phyloP scores from a whole-genome alignment of 2,113 vertebrate species.

The Nyctibius bracteatus region DNA sequence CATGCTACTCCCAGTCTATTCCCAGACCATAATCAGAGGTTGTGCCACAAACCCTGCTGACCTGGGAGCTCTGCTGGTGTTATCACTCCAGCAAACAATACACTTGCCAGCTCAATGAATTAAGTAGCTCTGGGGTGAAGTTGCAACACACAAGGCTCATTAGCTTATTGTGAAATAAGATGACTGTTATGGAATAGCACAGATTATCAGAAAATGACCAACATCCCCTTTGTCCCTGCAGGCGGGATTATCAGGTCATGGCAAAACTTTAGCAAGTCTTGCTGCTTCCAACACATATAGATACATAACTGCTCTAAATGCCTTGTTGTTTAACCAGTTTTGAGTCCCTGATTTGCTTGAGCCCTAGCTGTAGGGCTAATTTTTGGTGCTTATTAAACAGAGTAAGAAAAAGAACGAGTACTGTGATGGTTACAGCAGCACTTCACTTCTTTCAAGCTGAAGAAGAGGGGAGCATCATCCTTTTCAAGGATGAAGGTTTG shows the following conservation, averaged over 20 bases:
- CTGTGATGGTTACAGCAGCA: neutral
- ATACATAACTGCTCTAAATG: neutral
- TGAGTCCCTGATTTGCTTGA: neutral
- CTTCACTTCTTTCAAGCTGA: neutral
- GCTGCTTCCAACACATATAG: neutral
- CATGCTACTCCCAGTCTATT: neutral
- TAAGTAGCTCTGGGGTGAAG: neutral
- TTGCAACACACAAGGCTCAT: neutral
- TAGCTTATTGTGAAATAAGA: conserved; percentile 10
- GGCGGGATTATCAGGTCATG: neutral
- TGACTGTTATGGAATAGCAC: neutral
- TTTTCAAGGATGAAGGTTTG: neutral
- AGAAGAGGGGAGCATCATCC: neutral
- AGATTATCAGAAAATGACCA: neutral
- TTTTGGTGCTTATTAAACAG: neutral
- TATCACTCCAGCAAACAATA: neutral
- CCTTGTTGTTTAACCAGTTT: neutral
- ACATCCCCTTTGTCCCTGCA: neutral
- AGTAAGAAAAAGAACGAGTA: neutral
- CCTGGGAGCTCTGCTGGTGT: neutral
- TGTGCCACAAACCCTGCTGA: neutral
- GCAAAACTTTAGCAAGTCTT: neutral
- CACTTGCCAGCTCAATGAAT: neutral
- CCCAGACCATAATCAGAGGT: neutral
- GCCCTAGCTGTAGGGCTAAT: neutral